A percentile compares a stretch with the other conserved stretches of the same genome.
Evolutionary conservation across 1,140 invertebrate genomes (phyloP).

Genomic region (Cherax quadricarinatus): DNA sequence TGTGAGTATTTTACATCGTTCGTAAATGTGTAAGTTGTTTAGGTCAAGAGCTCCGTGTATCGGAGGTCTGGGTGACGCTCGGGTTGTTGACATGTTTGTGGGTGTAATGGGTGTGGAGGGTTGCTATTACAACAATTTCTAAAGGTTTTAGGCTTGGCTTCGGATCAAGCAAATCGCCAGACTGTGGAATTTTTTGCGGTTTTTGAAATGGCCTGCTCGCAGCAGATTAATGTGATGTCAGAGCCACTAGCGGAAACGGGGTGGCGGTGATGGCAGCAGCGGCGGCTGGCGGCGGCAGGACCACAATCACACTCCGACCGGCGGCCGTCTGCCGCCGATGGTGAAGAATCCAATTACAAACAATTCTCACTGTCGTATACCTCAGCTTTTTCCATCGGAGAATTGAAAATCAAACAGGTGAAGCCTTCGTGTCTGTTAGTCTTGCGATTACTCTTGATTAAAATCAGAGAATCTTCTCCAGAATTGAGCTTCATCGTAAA

Average conservation of each 20-base stretch:
- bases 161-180: conserved; percentile 37
- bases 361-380: background rate
- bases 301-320: background rate
- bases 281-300: conserved; percentile 21
- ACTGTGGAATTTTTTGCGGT: conserved; percentile 64
- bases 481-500: conserved; percentile 13
- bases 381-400: conserved; percentile 33
- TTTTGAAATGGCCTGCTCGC: conserved; percentile 35
- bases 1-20: too few species aligned
- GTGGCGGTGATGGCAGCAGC: background rate
- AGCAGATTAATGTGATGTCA: conserved; percentile 52
- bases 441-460: background rate
- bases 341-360: background rate
- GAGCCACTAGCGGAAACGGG: background rate
- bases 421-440: background rate
- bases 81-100: background rate
- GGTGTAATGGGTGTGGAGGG: background rate
- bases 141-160: conserved; percentile 31
- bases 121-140: background rate
- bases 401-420: background rate
- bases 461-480: background rate
- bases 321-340: conserved; percentile 22
- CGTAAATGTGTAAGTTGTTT: too few species aligned
- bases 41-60: too few species aligned
- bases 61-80: too few species aligned